Evolutionary conservation across 2,113 vertebrate genomes (phyloP).

Genomic region (Hemibagrus wyckioides): DNA sequence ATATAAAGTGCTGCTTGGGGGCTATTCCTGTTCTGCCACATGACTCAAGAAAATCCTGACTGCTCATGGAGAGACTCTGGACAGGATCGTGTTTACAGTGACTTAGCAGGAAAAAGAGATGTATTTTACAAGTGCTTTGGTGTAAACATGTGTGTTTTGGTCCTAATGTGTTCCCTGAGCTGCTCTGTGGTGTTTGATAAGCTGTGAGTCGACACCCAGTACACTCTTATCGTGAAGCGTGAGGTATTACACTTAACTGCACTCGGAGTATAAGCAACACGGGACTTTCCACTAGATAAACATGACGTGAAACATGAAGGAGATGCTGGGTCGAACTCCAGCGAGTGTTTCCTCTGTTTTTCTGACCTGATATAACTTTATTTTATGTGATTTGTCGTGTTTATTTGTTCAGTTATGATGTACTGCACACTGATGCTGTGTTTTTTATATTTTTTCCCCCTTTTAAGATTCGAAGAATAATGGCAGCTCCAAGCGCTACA

Average conservation of each 20-base stretch:
- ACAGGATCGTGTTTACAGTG: neutral
- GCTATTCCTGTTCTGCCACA: constrained; percentile 42
- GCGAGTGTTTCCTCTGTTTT: no score
- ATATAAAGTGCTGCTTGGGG: neutral
- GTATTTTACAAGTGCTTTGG: neutral
- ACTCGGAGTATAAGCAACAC: neutral
- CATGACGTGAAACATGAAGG: neutral
- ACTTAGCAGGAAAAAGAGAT: no score
- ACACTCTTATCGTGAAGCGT: constrained; percentile 6
- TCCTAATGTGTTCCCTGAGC: neutral
- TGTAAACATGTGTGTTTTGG: neutral
- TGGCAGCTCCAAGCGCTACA: constrained; percentile 88
- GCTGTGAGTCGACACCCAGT: constrained; percentile 25
- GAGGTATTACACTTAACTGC: no score
- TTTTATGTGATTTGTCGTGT: no score
- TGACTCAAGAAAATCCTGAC: constrained; percentile 1
- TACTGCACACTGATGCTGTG: neutral
- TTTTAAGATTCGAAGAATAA: constrained; percentile 90
- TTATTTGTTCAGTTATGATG: no score
- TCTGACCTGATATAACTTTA: no score
- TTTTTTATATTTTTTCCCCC: neutral
- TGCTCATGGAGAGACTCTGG: neutral
- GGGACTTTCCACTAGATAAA: neutral
- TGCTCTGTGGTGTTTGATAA: constrained; percentile 33
- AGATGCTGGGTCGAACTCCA: no score